Evolutionary conservation across 2,888 invertebrate species (phyloP), one percentile per base, ranked within the genome.

Genomic region (Clepsis dumicolana): DNA sequence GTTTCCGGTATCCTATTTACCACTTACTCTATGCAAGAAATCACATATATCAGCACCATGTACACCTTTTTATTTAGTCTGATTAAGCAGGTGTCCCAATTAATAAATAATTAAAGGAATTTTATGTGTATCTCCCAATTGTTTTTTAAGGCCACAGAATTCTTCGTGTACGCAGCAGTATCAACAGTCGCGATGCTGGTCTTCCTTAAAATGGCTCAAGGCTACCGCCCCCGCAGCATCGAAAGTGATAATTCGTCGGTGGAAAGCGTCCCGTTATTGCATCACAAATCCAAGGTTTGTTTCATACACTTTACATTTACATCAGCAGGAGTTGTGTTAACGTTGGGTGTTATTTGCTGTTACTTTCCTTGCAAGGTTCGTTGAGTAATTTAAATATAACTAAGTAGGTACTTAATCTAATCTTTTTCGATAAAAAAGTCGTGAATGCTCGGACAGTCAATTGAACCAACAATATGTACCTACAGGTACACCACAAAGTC

Each of bases 131-230:
- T 44, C 8, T 35, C 35, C 8, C 4, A 41, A 41, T 48, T 3
- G 48, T 21, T 27, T 74, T 89, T 89, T 56, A 88, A 97, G 96
- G 95, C 96, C 0, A 90, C 94, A 59, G 96, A 97, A 80, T 96
- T 97, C 83, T 96, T 97, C 86, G 91, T 97, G 56, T 97, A 96
- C 84, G 96, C 96, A 1, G 91, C 89, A 3, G 87, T 96, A 60
- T 95, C 97, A 87, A 90, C 94, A 1, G 80, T 94, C 0, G 96
- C 96, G 61, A 97, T 96, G 94, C 76, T 96, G 56, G 73, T 96
- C 32, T 95, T 95, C 76, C 87, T 94, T 44, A 88, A 91, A 64
- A 94, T 95, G 94, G 90, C 94, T 1, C 88, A 89, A 27, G 90
- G 91, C 59, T 95, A 93, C 76, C 84, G 86, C 65, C 78, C 83